Conservation (phyloP, 1,140 invertebrate species). For the Meloidogyne hapla region DNA sequence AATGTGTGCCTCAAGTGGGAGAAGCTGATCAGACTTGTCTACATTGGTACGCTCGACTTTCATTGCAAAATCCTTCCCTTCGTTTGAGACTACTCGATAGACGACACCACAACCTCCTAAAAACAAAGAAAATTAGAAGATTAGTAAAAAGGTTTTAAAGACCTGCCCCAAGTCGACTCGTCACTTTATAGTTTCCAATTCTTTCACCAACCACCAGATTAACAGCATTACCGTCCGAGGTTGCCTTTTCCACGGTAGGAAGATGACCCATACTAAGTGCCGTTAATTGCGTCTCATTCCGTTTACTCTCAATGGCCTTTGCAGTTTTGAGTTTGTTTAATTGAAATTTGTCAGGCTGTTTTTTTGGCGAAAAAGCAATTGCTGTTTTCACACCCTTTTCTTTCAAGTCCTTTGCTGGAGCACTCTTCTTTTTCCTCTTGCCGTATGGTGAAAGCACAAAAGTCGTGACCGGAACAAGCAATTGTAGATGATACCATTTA, state of each 20-base stretch:
- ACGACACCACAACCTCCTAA: not conserved
- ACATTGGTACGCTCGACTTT: not conserved
- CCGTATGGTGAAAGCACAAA: not conserved
- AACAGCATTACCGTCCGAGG: not conserved
- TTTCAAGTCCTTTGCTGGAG: too few species aligned
- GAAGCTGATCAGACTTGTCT: not conserved
- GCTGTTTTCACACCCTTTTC: not conserved
- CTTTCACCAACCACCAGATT: not conserved
- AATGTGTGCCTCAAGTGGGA: not conserved
- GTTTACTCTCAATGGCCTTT: not conserved
- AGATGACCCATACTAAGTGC: not conserved
- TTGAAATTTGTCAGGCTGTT: not conserved
- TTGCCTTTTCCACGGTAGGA: not conserved
- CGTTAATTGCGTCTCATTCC: not conserved
- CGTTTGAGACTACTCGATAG: not conserved
- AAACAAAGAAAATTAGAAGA: not conserved
- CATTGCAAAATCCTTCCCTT: not conserved
- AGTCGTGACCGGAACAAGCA: not conserved
- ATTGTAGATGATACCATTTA: not conserved
- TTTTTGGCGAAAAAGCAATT: not conserved
- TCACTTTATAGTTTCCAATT: not conserved
- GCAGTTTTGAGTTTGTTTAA: not conserved
- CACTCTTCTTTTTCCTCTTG: not conserved
- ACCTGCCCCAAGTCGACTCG: not conserved
- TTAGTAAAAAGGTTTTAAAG: not conserved